Evolutionary conservation across 2,113 vertebrate genomes (phyloP).

Genomic region (Meleagris gallopavo): DNA sequence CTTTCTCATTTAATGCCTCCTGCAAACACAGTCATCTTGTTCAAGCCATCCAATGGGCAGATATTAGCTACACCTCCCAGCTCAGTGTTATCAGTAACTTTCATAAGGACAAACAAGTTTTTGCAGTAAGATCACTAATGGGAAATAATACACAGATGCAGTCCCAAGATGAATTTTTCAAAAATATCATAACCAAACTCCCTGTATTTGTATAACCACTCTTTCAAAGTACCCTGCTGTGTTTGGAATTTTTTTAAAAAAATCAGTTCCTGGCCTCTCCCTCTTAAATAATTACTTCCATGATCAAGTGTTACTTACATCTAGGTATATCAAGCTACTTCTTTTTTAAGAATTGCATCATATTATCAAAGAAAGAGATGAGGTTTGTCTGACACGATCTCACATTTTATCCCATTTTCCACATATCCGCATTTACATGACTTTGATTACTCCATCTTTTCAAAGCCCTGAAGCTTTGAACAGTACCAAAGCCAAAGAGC

Average conservation of each 20-base stretch:
- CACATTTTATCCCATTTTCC: not conserved
- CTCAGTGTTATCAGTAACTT: not conserved
- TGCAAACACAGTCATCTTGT: not conserved
- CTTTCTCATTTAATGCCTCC: not conserved
- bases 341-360: not conserved
- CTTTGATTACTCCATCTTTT: not conserved
- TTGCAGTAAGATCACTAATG: not conserved
- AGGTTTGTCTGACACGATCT: not conserved
- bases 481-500: not conserved
- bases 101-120: not conserved
- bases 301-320: conserved; percentile 18
- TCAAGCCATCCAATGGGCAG: not conserved
- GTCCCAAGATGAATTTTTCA: not conserved
- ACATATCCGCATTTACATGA: not conserved
- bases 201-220: not conserved
- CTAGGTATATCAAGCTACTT: not conserved
- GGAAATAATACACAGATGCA: not conserved
- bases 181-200: not conserved
- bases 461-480: not conserved
- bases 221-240: not conserved
- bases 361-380: not conserved
- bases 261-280: not conserved
- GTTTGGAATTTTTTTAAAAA: not conserved
- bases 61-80: not conserved
- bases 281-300: not conserved